Base-by-base conservation (phyloP, 2,888 invertebrate genomes). In the Eristalinus aeneus region DNA sequence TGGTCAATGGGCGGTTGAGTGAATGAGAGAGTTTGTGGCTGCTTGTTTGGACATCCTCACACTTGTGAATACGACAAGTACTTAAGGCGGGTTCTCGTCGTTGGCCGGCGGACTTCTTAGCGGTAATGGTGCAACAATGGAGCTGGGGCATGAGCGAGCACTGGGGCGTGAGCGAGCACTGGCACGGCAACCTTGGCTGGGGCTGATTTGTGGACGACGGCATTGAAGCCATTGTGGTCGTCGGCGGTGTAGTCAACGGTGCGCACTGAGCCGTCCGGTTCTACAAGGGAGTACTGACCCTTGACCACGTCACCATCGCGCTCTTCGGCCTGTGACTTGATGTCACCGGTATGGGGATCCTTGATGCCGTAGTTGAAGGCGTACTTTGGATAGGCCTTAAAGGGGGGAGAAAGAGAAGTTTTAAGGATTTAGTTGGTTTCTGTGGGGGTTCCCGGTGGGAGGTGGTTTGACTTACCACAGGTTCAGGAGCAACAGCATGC, bases 291-390 rank as follows among this genome's bases (percentile, higher is more conserved):
- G 90, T 95, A 95, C 89, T 94, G 94, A 91, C 96, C 96, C 93
- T 95, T 95, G 23, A 96, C 96, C 11, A 95, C 95, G 90, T 96
- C 95, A 4, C 96, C 96, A 90, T 95, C 95, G 88, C 95, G 94
- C 89, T 94, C 94, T 90, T 95, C 95, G 61, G 94, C 94, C 89
- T 95, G 95, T 32, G 95, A 95, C 90, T 95, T 95, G 74, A 95
- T 94, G 90, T 95, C 95, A n/a, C 95, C 96, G 9, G 95, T 95
- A 89, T 95, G 95, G 4, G 94, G 94, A 89, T 95, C 96, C 90
- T 95, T 95, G 31, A 95, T 95, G 77, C 95, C 95, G 89, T 95
- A 95, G 90, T 95, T 95, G 90, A 95, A 95, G 6, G 94, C 94
- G 90, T 96, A 95, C 91, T 95, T 95, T 85, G 95, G 95, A 91